Evolutionary conservation across 2,888 invertebrate species (phyloP).

Genomic region (Philereme vetulata): DNA sequence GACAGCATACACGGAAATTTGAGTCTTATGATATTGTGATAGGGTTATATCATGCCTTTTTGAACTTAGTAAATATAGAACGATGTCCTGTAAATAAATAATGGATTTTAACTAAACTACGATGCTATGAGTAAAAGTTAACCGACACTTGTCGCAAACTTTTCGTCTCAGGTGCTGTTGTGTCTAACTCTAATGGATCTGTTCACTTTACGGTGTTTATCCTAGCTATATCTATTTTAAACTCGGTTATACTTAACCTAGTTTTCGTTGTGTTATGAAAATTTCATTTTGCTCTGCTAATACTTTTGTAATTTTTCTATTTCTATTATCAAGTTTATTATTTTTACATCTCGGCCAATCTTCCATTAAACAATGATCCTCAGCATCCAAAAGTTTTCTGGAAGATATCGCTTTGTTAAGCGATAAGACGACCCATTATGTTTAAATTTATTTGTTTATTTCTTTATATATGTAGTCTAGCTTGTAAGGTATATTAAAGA

Average conservation of each 20-base stretch:
- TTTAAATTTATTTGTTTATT: no score
- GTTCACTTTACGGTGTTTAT: conserved; percentile 33
- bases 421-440: no score
- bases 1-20: conserved; percentile 5
- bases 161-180: conserved; percentile 42
- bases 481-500: no score
- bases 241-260: conserved; percentile 3
- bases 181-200: conserved; percentile 43
- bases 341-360: no score
- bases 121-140: conserved; percentile 38
- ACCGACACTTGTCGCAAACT: conserved; percentile 30
- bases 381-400: no score
- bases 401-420: no score
- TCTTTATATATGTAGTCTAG: no score
- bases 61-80: conserved; percentile 27
- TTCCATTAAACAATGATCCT: no score
- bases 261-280: no score
- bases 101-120: conserved; percentile 39
- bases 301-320: no score
- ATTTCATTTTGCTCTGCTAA: no score
- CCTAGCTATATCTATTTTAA: conserved; percentile 7
- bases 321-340: no score
- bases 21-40: conserved; percentile 5
- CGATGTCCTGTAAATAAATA: conserved; percentile 40
- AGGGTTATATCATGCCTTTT: neutral